A percentile compares a stretch with the other conserved stretches of the same genome.
Conservation (phyloP, 2,797 vertebrate genomes). For the Sebastes flavidus region DNA sequence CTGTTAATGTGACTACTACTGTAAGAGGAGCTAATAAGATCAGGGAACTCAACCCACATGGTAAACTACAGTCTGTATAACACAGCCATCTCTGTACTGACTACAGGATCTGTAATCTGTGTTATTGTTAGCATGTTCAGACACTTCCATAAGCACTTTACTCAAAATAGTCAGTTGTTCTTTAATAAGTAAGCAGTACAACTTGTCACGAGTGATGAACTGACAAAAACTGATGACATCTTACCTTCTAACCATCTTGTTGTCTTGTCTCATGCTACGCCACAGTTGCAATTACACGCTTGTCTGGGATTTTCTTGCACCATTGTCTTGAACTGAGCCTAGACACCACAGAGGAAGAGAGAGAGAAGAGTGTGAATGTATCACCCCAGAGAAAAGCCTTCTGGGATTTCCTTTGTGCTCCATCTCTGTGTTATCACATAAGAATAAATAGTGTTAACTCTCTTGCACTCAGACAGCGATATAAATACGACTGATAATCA, state of each 20-base stretch:
- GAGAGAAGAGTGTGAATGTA: not conserved
- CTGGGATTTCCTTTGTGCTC: not conserved
- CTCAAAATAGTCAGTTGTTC: not conserved
- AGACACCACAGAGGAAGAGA: constrained; percentile 16
- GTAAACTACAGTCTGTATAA: not conserved
- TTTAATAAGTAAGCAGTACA: constrained; percentile 16
- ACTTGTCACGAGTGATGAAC: constrained; percentile 12
- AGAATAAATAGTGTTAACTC: not conserved
- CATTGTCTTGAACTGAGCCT: constrained; percentile 13
- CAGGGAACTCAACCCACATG: not conserved
- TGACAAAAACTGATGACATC: constrained; percentile 23
- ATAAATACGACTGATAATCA: constrained; percentile 8
- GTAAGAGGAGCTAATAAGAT: not conserved
- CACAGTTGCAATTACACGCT: constrained; percentile 15
- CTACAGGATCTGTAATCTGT: not conserved
- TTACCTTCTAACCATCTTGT: constrained; percentile 6
- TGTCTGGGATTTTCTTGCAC: constrained; percentile 29
- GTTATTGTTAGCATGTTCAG: not conserved
- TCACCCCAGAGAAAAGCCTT: constrained; percentile 3
- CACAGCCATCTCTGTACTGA: not conserved
- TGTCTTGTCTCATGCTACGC: constrained; percentile 28
- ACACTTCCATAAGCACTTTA: not conserved
- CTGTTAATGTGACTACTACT: not conserved
- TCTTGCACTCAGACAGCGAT: not conserved
- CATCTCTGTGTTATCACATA: not conserved